Percentiles rank a stretch among this genome's conserved stretches.
Evolutionary conservation across 2,113 vertebrate species (phyloP).

Genomic region (Rhodinocichla rosea): DNA sequence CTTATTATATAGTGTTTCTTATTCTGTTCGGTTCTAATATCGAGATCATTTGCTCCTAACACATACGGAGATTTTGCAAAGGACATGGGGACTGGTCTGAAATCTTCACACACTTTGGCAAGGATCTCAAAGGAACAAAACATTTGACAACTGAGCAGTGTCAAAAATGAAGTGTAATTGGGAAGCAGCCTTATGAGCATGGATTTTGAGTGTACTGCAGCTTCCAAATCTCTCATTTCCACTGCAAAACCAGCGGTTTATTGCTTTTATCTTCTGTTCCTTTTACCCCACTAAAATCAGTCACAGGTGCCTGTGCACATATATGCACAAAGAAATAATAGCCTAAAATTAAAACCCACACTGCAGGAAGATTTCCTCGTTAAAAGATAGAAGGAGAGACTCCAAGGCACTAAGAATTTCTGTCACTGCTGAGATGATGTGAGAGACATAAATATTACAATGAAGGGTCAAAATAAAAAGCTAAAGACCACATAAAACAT

Average conservation of each 20-base stretch:
- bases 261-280: background rate
- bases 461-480: background rate
- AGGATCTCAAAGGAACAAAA: background rate
- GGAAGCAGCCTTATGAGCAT: background rate
- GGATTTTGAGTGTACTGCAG: background rate
- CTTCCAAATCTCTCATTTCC: background rate
- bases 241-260: accelerated
- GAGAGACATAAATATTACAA: background rate
- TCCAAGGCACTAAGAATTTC: background rate
- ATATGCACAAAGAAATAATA: background rate
- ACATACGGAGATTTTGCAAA: background rate
- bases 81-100: background rate
- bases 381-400: background rate
- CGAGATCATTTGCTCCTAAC: background rate
- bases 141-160: background rate
- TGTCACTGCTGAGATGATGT: background rate
- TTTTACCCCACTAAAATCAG: background rate
- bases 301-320: background rate
- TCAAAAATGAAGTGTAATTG: background rate
- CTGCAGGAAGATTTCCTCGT: background rate
- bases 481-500: background rate
- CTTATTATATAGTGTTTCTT: background rate
- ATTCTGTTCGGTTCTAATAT: background rate
- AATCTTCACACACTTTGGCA: background rate
- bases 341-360: background rate